A percentile compares a stretch with the other conserved stretches of the same genome.
Conservation (phyloP, 2,888 invertebrate species). For the Nymphalis polychloros region DNA sequence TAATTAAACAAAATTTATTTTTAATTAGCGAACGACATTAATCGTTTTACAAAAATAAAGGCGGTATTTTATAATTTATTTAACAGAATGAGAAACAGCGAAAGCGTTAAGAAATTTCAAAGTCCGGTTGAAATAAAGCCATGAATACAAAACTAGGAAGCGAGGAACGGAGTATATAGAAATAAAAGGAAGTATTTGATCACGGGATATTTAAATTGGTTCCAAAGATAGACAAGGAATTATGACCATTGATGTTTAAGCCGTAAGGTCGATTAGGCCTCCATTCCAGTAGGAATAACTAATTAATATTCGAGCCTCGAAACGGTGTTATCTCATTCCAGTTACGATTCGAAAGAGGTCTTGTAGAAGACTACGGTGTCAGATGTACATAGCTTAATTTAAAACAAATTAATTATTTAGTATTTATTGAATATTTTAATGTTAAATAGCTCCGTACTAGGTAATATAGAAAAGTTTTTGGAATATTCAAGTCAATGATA, state of each 20-base stretch:
- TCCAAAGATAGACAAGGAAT: slow-evolving; percentile 9
- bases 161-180: slow-evolving; percentile 20
- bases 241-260: slow-evolving; percentile 10
- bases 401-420: neutral
- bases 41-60: slow-evolving; percentile 1
- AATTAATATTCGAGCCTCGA: slow-evolving; percentile 39
- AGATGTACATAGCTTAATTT: slow-evolving; percentile 28
- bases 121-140: slow-evolving; percentile 30
- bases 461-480: too few species aligned
- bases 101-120: slow-evolving; percentile 17
- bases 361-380: slow-evolving; percentile 29
- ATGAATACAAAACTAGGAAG: slow-evolving; percentile 34
- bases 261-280: slow-evolving; percentile 17
- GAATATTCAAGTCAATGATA: too few species aligned
- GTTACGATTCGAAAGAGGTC: slow-evolving; percentile 27
- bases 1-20: too few species aligned
- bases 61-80: slow-evolving; percentile 19
- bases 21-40: too few species aligned
- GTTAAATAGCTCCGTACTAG: too few species aligned
- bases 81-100: slow-evolving; percentile 23
- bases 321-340: slow-evolving; percentile 34
- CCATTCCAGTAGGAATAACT: slow-evolving; percentile 22
- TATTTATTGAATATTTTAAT: too few species aligned
- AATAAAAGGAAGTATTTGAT: slow-evolving; percentile 39
- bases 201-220: slow-evolving; percentile 34